Base-by-base conservation (phyloP, 2,797 vertebrate genomes). In the Lutjanus argentimaculatus region DNA sequence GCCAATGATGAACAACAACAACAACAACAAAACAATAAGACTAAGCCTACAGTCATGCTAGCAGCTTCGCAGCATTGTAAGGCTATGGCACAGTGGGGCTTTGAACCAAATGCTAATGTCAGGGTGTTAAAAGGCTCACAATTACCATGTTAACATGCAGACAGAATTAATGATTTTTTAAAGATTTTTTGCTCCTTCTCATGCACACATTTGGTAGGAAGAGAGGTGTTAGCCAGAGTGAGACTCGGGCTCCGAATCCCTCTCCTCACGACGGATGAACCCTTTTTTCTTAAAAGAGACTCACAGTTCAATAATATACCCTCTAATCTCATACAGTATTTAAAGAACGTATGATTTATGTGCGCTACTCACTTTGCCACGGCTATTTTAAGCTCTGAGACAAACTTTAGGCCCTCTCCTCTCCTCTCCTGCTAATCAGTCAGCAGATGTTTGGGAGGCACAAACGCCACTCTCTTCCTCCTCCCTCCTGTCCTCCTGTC, bases 241-340 rank as follows among this genome's bases (percentile, higher is more conserved):
- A 71, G 67, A 71, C 21, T 1, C 22, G 55, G 40, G 21, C 70
- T 73, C 42, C 4, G 2, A 25, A 49, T 83, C 42, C 46, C 19
- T 74, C 53, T 68, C 68, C 59, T 77, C 57, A 22, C 43, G 19
- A 77, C 17, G 21, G 36, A 72, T 12, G 15, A 79, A 67, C 7
- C n/a, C 6, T 67, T 58, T 53, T 72, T 80, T 58, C 49, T 51
- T 75, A 17, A 84, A 85, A 77, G 42, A n/a, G 56, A 57, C 58
- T 82, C 57, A 55, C 10, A 30, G 14, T 76, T 80, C 53, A 80
- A 52, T 89, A 70, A 89, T 75, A 72, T 9, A 73, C 88, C 46
- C 56, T 75, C 67, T 85, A 80, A 88, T 90, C 87, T 88, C 83
- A 80, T 89, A 59, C 75, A 83, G 53, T 77, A 89, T 94, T 91